phyloP scores from a whole-genome alignment of 2,888 invertebrate species.

The Metalampra italica region DNA sequence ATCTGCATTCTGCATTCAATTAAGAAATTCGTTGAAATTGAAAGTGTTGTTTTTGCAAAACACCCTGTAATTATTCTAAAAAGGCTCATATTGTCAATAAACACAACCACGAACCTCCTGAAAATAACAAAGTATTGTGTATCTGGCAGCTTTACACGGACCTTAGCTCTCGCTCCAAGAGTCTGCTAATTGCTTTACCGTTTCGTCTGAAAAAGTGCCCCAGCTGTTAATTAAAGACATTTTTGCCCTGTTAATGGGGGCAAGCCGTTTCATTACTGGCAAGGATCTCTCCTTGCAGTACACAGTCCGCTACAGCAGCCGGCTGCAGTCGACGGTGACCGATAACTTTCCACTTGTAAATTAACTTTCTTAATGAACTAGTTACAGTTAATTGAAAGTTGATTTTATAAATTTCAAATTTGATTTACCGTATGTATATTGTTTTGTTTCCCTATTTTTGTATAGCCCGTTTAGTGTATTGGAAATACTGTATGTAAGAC shows the following conservation, averaged over 20 bases:
- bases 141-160: not conserved
- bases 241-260: constrained; percentile 35
- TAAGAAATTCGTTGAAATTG: too few species aligned
- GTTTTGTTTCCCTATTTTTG: too few species aligned
- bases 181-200: constrained; percentile 37
- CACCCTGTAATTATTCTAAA: too few species aligned
- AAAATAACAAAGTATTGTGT: too few species aligned
- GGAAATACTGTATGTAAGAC: too few species aligned
- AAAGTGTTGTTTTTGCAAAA: too few species aligned
- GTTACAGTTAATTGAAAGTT: not conserved
- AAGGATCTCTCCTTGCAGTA: constrained; percentile 16
- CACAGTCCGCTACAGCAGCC: not conserved
- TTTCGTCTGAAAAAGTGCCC: constrained; percentile 32
- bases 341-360: constrained; percentile 6
- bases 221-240: constrained; percentile 47
- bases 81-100: too few species aligned
- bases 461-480: too few species aligned
- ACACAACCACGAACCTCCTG: too few species aligned
- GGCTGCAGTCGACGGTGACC: not conserved
- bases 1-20: too few species aligned
- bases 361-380: constrained; percentile 10
- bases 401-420: too few species aligned
- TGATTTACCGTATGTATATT: too few species aligned
- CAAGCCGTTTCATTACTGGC: constrained; percentile 32
- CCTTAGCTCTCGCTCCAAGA: constrained; percentile 15